Base-by-base conservation (phyloP, 2,797 vertebrate species). In the Microcaecilia unicolor region DNA sequence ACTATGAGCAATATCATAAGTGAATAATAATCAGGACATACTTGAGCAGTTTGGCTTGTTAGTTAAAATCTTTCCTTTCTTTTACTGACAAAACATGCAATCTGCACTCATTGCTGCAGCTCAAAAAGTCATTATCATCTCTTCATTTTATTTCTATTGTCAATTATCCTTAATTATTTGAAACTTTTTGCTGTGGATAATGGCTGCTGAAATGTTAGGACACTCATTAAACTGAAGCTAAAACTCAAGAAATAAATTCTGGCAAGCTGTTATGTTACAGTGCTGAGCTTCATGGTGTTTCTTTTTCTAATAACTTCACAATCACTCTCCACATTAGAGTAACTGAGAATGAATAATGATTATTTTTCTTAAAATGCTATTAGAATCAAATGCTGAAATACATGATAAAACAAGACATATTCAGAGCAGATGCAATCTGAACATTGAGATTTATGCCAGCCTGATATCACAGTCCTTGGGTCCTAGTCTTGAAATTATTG, bases 121-220 rank as follows among this genome's bases (percentile, higher is more conserved):
- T n/a, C n/a, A n/a, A n/a, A n/a, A n/a, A 61, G 8, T 15, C 45
- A 45, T 72, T 72, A 59, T 72, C 58, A 59, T 72, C 60, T 61
- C 47, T 55, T 72, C 41, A 20, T 65, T 73, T 68, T 61, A 65
- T 61, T 71, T 68, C 46, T 51, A 54, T 61, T 67, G 64, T 58
- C 64, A 77, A 65, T 80, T 79, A 78, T 50, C 56, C 52, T 65
- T 76, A 76, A 76, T 75, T 72, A 78, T 68, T 66, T 25, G 56
- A 64, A 72, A 60, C 15, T 44, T 73, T 64, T 68, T 68, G 61
- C 34, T 39, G n/a, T 2, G 4, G 37, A 30, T 55, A 77, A 74
- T 70, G 58, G 46, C 41, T 55, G 26, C 46, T 55, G 45, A 66
- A 70, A 72, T 61, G 52, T 63, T 70, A 62, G 41, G 31, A 31